Conservation (phyloP, 2,113 vertebrate species). For the Melanocharis versteri region DNA sequence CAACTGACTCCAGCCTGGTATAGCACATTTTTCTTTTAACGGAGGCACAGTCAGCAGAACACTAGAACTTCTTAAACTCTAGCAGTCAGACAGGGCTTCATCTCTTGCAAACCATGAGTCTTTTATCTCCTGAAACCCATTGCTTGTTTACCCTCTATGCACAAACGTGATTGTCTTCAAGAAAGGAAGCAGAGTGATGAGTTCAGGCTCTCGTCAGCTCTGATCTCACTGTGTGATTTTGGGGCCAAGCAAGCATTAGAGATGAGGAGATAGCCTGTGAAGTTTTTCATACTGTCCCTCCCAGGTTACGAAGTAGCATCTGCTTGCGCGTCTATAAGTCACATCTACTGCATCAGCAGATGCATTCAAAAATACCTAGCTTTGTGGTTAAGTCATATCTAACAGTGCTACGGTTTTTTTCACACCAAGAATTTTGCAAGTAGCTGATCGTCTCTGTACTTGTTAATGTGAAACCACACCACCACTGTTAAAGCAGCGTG, state of each 20-base stretch:
- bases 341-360: neutral
- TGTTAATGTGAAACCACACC: neutral
- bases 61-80: neutral
- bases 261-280: neutral
- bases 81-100: neutral
- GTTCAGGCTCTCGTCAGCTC: neutral
- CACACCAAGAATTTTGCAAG: neutral
- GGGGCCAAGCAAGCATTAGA: neutral
- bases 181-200: neutral
- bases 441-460: neutral
- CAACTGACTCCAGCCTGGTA: neutral
- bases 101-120: neutral
- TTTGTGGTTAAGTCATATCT: neutral
- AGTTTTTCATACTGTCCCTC: neutral
- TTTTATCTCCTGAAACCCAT: neutral
- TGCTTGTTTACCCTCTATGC: neutral
- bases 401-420: neutral
- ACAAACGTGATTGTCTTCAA: neutral
- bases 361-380: neutral
- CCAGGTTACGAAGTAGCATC: neutral
- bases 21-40: neutral
- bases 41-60: neutral
- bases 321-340: neutral
- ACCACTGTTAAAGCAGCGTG: rapidly evolving
- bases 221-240: neutral